Evolutionary conservation across 2,797 vertebrate genomes (phyloP).

Genomic region (Ceryle rudis): DNA sequence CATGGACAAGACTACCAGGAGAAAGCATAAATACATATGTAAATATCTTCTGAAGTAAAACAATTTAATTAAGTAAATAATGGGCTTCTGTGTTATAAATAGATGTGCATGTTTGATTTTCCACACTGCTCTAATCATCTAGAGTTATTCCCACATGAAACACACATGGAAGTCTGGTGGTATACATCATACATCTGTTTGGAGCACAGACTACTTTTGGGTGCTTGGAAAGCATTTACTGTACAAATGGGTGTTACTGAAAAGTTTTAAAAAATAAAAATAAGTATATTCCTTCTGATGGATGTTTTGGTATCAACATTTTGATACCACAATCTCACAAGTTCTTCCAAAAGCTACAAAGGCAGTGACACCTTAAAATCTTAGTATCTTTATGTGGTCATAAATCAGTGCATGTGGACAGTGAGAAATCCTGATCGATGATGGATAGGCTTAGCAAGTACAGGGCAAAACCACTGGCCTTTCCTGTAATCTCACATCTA

Average conservation of each 20-base stretch:
- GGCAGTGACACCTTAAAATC: neutral
- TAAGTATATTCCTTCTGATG: neutral
- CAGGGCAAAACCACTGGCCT: neutral
- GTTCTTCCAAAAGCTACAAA: slow-evolving; percentile 4
- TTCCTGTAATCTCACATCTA: neutral
- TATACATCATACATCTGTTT: neutral
- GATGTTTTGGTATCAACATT: neutral
- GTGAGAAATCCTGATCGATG: slow-evolving; percentile 8
- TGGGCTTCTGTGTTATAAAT: neutral
- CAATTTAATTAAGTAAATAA: neutral
- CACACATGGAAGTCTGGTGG: neutral
- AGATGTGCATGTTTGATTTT: neutral
- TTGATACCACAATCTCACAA: neutral
- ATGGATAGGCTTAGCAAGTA: neutral
- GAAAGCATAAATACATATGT: neutral
- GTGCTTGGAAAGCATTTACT: neutral
- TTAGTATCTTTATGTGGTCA: neutral
- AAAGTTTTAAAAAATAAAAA: neutral
- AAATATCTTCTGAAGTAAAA: neutral
- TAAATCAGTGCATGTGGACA: neutral
- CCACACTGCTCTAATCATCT: neutral
- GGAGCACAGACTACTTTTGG: neutral
- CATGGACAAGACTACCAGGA: neutral
- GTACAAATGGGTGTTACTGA: neutral
- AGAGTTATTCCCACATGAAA: neutral